Conservation (phyloP, 2,888 invertebrate genomes). For the Gortyna flavago region DNA sequence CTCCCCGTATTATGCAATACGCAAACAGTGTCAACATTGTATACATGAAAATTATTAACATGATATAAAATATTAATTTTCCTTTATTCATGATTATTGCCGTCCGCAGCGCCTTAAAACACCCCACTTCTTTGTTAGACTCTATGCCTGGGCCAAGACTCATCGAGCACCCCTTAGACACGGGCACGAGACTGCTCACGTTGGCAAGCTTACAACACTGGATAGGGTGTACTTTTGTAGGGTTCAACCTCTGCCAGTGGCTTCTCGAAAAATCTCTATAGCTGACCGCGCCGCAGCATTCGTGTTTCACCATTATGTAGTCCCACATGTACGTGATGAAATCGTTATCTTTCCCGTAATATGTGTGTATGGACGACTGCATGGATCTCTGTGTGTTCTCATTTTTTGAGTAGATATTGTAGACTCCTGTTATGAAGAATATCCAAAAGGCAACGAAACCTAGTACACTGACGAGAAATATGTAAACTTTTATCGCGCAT, state of each 20-base stretch:
- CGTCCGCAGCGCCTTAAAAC: constrained; percentile 76
- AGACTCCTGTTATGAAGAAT: constrained; percentile 80
- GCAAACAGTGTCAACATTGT: constrained; percentile 77
- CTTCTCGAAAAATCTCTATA: constrained; percentile 80
- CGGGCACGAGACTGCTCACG: constrained; percentile 71
- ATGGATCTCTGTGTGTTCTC: constrained; percentile 73
- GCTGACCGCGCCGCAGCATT: constrained; percentile 82
- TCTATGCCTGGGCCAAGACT: constrained; percentile 63
- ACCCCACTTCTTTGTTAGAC: constrained; percentile 76
- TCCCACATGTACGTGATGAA: constrained; percentile 80
- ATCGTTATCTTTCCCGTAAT: constrained; percentile 83
- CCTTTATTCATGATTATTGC: constrained; percentile 76
- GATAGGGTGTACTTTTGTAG: constrained; percentile 76
- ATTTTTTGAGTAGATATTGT: constrained; percentile 82
- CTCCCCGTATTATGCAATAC: constrained; percentile 80
- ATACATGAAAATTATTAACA: constrained; percentile 73
- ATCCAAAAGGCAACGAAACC: constrained; percentile 78
- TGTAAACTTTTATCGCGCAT: constrained; percentile 84
- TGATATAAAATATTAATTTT: constrained; percentile 75
- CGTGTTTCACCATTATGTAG: constrained; percentile 80
- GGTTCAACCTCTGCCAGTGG: constrained; percentile 76
- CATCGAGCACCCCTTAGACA: constrained; percentile 75
- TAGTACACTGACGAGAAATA: constrained; percentile 79
- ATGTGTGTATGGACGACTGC: constrained; percentile 70
- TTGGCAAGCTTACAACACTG: constrained; percentile 82